Evolutionary conservation across 2,797 vertebrate species (phyloP), one percentile per base, ranked within the genome.

Genomic region (Acrossocheilus wenchowensis): DNA sequence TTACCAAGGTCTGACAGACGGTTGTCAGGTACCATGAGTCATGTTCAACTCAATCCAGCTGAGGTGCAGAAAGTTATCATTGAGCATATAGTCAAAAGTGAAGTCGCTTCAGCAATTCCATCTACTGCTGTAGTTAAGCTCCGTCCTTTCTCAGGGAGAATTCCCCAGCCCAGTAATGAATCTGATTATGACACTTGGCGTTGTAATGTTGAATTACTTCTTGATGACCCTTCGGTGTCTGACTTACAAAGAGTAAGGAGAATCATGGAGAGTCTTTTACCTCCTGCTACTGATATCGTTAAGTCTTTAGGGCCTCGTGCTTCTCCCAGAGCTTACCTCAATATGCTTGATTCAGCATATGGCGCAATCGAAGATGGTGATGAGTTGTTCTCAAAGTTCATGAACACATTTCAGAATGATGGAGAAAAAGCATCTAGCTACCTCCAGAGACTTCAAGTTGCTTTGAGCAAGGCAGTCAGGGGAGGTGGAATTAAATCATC

Each of bases 391-490:
- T 77, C 54, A 36, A 68, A 36, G 11, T 89, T 83, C 9, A 64
- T 88, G 39, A 82, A 69, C 62, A 88, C 68, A 6, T 50, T 69
- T 21, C 75, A 88, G 57, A 71, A 86, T 64, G 41, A 52, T 62
- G 39, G 87, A 1, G 84, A 83, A 36, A 89, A 86, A 54, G 50
- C 74, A 9, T 86, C 75, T 26, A 69, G 50, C 21, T 87, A 73
- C 30, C 26, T 84, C 2, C 30, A 81, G 2, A 17, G 74, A 0
- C 68, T 89, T 21, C 69, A 89, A 12, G 60, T 9, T 11, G 74
- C n/a, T 41, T 14, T 84, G 5, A 84, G 60, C 39, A 52, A 9
- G 19, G 81, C 68, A 19, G 52, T 80, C 10, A 45, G 21, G 11
- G 48, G 75, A 57, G 84, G 81, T 19, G 73, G 74, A 12, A 30